Conservation (phyloP, 2,113 vertebrate genomes). For the Polypterus bichir region DNA sequence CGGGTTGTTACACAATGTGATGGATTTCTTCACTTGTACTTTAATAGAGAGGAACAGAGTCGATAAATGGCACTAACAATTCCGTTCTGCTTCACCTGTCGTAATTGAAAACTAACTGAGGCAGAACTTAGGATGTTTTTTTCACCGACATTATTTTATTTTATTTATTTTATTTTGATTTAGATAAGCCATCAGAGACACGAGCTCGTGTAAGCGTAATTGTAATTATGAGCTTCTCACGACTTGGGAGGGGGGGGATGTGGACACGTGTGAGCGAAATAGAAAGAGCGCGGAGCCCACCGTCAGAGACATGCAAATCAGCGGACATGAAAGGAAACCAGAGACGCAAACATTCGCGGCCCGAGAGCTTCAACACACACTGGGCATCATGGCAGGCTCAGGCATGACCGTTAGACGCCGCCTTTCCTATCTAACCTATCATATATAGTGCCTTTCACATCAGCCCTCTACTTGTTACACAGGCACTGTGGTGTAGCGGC, state of each 20-base stretch:
- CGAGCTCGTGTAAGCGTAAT: constrained; percentile 34
- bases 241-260: constrained; percentile 10
- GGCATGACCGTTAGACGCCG: no score
- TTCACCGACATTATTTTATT: constrained; percentile 32
- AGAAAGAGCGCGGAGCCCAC: no score
- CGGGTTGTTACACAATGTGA: constrained; percentile 71
- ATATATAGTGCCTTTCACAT: no score
- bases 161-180: constrained; percentile 51
- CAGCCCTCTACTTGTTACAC: no score
- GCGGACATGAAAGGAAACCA: no score
- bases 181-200: constrained; percentile 45
- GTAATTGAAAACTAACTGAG: constrained; percentile 89
- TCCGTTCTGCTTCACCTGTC: constrained; percentile 71
- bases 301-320: no score
- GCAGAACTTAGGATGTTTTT: constrained; percentile 62
- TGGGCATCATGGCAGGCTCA: no score
- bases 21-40: constrained; percentile 65
- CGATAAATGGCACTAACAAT: constrained; percentile 79
- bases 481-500: no score
- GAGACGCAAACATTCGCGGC: no score
- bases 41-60: constrained; percentile 73
- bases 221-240: constrained; percentile 38
- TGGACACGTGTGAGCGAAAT: not conserved
- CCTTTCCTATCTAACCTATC: no score
- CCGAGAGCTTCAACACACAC: no score